Evolutionary conservation across 1,140 invertebrate genomes (phyloP).

Genomic region (Ips nitidus): DNA sequence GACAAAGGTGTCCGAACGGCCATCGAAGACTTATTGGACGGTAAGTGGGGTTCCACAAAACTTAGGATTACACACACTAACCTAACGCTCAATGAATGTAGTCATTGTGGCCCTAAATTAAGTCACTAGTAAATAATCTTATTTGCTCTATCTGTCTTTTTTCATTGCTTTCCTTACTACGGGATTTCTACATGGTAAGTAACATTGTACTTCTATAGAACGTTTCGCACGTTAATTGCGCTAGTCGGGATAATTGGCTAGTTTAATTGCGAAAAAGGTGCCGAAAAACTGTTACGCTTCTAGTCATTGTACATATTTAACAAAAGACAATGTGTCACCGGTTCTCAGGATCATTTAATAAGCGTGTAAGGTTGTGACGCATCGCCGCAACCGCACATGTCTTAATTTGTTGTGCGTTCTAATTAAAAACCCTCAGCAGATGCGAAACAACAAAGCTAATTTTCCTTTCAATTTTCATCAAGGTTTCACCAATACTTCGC

Average conservation of each 20-base stretch:
- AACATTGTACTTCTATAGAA: too few species aligned
- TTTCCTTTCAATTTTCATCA: background rate
- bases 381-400: background rate
- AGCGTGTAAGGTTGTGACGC: background rate
- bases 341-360: too few species aligned
- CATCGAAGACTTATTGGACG: slow-evolving; percentile 88
- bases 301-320: too few species aligned
- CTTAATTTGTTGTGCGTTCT: background rate
- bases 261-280: too few species aligned
- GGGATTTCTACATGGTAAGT: slow-evolving; percentile 64
- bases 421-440: too few species aligned
- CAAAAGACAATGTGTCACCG: too few species aligned
- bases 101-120: background rate
- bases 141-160: slow-evolving; percentile 55
- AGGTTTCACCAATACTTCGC: slow-evolving; percentile 54
- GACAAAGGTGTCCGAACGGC: slow-evolving; percentile 89
- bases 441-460: too few species aligned
- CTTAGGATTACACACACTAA: background rate
- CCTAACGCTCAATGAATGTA: background rate
- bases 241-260: too few species aligned
- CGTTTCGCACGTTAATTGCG: too few species aligned
- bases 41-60: slow-evolving; percentile 59
- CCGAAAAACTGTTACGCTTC: too few species aligned
- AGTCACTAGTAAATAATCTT: slow-evolving; percentile 14
- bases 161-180: slow-evolving; percentile 59